phyloP scores from a whole-genome alignment of 2,797 vertebrate species.

The Sebastes goodei region DNA sequence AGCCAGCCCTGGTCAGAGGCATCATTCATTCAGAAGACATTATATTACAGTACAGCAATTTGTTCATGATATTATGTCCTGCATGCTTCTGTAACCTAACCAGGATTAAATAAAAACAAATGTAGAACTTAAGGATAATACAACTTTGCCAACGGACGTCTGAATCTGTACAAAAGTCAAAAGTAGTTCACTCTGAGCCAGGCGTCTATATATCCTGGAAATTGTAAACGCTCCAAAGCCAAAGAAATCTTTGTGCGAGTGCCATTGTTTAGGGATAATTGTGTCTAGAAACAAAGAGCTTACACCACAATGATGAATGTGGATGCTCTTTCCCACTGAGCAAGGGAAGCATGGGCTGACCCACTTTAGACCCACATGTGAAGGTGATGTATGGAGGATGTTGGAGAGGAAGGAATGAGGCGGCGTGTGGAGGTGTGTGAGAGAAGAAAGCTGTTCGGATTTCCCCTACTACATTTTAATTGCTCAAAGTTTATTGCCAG shows the following conservation, averaged over 20 bases:
- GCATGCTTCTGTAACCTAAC: background rate
- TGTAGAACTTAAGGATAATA: background rate
- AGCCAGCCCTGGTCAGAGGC: background rate
- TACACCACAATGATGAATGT: conserved; percentile 78
- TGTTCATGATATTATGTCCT: background rate
- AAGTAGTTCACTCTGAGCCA: no score
- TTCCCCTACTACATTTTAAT: conserved; percentile 41
- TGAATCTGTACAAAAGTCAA: conserved; percentile 1
- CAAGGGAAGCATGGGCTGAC: conserved; percentile 67
- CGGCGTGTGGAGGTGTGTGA: conserved; percentile 5
- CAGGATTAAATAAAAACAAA: background rate
- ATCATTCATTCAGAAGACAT: background rate
- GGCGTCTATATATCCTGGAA: no score
- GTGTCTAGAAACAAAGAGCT: conserved; percentile 72
- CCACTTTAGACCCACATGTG: conserved; percentile 74
- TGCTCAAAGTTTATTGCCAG: conserved; percentile 34
- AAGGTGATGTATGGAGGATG: conserved; percentile 76
- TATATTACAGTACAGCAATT: background rate
- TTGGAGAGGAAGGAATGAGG: conserved; percentile 36
- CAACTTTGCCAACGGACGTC: background rate
- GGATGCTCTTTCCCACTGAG: conserved; percentile 66
- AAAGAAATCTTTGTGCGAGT: conserved; percentile 55
- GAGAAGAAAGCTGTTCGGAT: conserved; percentile 36
- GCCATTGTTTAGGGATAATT: conserved; percentile 78
- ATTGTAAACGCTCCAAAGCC: background rate